Evolutionary conservation across 2,113 vertebrate species (phyloP).

Genomic region (Varanus salvator): DNA sequence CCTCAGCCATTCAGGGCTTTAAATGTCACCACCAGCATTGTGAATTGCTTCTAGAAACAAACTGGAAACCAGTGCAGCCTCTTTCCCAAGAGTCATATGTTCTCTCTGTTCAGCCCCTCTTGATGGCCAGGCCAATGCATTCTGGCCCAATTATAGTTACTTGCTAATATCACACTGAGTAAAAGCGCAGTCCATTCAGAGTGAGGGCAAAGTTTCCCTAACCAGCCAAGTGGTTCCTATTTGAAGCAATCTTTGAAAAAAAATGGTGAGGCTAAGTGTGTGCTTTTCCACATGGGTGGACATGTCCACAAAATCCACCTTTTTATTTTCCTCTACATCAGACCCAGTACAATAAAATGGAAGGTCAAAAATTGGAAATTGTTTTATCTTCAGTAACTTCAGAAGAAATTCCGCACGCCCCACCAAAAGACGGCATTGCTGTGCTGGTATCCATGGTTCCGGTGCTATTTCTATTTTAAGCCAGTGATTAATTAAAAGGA

Average conservation of each 20-base stretch:
- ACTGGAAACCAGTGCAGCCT: too few relatives aligned
- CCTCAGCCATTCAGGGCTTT: too few relatives aligned
- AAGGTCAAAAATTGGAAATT: neutral
- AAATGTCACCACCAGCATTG: neutral
- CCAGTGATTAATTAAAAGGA: conserved; percentile 49
- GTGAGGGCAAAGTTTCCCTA: neutral
- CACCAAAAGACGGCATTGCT: neutral
- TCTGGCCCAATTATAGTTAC: neutral
- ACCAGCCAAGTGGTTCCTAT: fast-evolving
- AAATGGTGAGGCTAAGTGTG: neutral
- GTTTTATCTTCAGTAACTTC: neutral
- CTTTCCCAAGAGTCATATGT: neutral
- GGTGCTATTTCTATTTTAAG: neutral
- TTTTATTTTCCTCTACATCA: neutral
- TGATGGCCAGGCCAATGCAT: neutral
- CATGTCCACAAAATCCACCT: neutral
- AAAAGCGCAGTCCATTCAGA: neutral
- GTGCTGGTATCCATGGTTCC: neutral
- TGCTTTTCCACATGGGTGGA: neutral
- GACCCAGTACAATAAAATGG: neutral
- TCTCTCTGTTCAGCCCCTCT: neutral
- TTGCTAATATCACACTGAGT: neutral
- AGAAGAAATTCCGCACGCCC: neutral
- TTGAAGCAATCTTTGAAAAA: neutral
- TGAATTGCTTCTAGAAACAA: neutral